Percentiles rank a stretch among this genome's conserved stretches.
Conservation (phyloP, 2,797 vertebrate species). For the Babyrousa celebensis region DNA sequence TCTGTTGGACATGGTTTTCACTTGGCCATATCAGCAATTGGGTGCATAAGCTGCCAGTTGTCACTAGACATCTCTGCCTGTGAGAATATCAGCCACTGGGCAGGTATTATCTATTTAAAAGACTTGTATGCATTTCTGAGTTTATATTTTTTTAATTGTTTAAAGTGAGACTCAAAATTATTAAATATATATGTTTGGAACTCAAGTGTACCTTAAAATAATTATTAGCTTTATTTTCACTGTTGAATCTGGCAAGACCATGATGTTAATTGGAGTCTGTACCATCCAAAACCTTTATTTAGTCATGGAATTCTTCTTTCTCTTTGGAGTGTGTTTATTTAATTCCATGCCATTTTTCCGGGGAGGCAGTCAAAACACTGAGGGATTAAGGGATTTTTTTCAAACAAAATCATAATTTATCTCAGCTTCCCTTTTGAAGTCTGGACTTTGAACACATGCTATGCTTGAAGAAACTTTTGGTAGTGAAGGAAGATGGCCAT, state of each 20-base stretch:
- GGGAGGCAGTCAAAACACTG: not conserved
- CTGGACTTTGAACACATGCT: not conserved
- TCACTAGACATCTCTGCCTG: not conserved
- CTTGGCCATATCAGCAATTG: not conserved
- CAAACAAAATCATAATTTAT: not conserved
- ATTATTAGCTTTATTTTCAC: slow-evolving; percentile 30
- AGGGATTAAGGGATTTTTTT: not conserved
- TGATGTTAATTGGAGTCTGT: not conserved
- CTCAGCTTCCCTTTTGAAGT: slow-evolving; percentile 2
- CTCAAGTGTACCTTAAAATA: not conserved
- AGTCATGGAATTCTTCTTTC: not conserved
- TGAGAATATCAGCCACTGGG: not conserved
- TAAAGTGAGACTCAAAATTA: not conserved
- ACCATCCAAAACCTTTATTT: not conserved
- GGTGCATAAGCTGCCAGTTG: not conserved
- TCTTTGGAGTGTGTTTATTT: slow-evolving; percentile 41
- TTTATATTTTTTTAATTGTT: not conserved
- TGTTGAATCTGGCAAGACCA: not conserved
- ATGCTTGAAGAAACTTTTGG: not conserved
- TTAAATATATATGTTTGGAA: not conserved
- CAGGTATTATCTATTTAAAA: not conserved
- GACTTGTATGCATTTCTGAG: not conserved
- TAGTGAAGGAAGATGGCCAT: not conserved
- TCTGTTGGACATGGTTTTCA: not conserved
- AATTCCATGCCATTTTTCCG: slow-evolving; percentile 29